Evolutionary conservation across 2,888 invertebrate species (phyloP).

Genomic region (Tineola bisselliella): DNA sequence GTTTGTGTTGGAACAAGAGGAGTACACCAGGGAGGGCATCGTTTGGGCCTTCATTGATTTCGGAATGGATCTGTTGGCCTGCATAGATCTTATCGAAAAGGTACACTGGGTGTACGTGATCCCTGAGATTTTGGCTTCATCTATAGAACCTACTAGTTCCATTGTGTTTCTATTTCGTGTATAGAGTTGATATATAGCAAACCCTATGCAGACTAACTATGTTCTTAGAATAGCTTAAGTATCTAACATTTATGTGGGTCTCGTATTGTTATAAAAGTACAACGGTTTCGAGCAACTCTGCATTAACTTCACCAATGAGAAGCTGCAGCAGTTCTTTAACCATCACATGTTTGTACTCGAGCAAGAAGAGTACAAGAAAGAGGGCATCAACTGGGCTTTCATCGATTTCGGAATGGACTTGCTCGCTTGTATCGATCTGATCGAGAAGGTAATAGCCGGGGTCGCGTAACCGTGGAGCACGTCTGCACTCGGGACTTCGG

Average conservation of each 20-base stretch:
- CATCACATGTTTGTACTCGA: conserved; percentile 98
- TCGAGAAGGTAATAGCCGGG: conserved; percentile 83
- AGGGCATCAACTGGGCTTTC: conserved; percentile 95
- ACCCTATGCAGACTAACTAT: conserved; percentile 27
- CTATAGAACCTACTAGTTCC: conserved; percentile 13
- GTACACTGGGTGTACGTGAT: conserved; percentile 66
- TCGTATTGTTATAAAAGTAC: conserved; percentile 69
- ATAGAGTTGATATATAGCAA: conserved; percentile 16
- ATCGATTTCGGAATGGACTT: conserved; percentile 98
- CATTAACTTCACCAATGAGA: conserved; percentile 98
- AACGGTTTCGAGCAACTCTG: conserved; percentile 98
- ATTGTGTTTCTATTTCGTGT: conserved; percentile 18
- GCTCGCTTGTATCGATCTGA: conserved; percentile 94
- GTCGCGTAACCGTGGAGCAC: background rate
- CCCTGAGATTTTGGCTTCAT: conserved; percentile 15
- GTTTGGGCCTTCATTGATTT: conserved; percentile 99
- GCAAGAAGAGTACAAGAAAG: conserved; percentile 95
- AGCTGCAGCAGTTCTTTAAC: conserved; percentile 98
- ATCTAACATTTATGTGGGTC: conserved; percentile 29
- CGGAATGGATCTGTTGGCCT: conserved; percentile 98
- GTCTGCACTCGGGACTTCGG: conserved; percentile 6
- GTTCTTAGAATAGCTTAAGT: conserved; percentile 18
- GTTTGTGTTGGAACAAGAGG: conserved; percentile 99
- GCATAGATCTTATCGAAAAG: conserved; percentile 99
- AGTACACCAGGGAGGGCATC: conserved; percentile 97